phyloP scores from a whole-genome alignment of 2,888 invertebrate genomes.

The Agonopterix alstromeriana region DNA sequence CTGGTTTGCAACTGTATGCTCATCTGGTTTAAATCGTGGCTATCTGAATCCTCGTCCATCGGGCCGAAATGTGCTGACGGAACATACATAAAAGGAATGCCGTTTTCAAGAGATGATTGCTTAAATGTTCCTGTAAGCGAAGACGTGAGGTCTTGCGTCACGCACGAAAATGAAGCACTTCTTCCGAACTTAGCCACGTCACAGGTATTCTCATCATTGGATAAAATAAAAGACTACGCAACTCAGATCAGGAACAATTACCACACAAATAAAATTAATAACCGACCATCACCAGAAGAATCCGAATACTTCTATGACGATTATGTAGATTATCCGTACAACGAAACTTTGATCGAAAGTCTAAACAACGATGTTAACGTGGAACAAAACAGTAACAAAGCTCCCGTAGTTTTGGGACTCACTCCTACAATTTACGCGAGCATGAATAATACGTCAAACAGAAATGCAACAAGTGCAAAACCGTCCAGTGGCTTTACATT shows the following conservation, averaged over 20 bases:
- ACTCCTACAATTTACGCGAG: constrained; percentile 72
- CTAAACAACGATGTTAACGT: constrained; percentile 44
- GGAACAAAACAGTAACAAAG: constrained; percentile 39
- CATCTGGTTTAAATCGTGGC: constrained; percentile 90
- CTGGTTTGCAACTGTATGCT: constrained; percentile 88
- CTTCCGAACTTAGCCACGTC: constrained; percentile 72
- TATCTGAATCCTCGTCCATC: constrained; percentile 83
- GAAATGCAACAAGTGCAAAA: constrained; percentile 44
- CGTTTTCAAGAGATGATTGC: constrained; percentile 84
- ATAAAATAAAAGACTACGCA: constrained; percentile 69
- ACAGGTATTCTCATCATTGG: constrained; percentile 77
- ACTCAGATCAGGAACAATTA: constrained; percentile 60
- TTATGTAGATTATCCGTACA: constrained; percentile 86
- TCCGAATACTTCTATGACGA: constrained; percentile 91
- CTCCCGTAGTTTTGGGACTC: constrained; percentile 71
- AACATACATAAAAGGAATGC: constrained; percentile 82
- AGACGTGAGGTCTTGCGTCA: constrained; percentile 75
- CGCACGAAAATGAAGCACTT: constrained; percentile 83
- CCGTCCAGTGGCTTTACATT: constrained; percentile 83
- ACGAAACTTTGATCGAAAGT: constrained; percentile 71
- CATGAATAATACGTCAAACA: constrained; percentile 50
- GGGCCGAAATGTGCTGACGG: constrained; percentile 90
- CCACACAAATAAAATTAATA: constrained; percentile 62
- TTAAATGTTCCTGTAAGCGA: constrained; percentile 59
- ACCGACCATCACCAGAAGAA: constrained; percentile 82